phyloP scores from a whole-genome alignment of 2,888 invertebrate genomes.

The Penaeus monodon region DNA sequence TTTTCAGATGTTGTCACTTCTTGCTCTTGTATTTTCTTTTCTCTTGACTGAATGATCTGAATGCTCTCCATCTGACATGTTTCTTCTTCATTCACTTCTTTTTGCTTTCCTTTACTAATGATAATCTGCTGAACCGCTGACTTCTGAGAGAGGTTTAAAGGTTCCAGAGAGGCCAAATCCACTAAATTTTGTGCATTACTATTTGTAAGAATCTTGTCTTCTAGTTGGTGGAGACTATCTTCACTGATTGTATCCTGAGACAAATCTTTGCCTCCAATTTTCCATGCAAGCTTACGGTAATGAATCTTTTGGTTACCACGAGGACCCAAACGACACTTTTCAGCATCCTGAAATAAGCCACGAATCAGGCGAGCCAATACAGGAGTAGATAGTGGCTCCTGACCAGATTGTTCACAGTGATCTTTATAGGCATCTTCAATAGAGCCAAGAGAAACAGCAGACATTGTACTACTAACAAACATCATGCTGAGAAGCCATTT shows the following conservation, averaged over 20 bases:
- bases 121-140: neutral
- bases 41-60: neutral
- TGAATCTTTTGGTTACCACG: conserved; percentile 40
- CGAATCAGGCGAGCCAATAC: conserved; percentile 44
- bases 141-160: neutral
- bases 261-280: neutral
- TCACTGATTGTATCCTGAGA: neutral
- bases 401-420: conserved; percentile 5
- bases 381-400: conserved; percentile 21
- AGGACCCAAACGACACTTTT: conserved; percentile 35
- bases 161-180: neutral
- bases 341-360: conserved; percentile 5
- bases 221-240: neutral
- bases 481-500: conserved; percentile 14
- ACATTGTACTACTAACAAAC: neutral
- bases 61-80: neutral
- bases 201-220: neutral
- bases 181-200: neutral
- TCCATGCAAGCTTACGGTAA: conserved; percentile 29
- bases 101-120: neutral
- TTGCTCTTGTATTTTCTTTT: neutral
- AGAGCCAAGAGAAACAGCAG: conserved; percentile 8
- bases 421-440: conserved; percentile 25
- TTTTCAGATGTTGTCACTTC: neutral
- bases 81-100: neutral